These are phyloP conservation scores for Drosophila erecta DNA, from an alignment of 1,140 invertebrate species.

Conservation along the genomic window DNA sequence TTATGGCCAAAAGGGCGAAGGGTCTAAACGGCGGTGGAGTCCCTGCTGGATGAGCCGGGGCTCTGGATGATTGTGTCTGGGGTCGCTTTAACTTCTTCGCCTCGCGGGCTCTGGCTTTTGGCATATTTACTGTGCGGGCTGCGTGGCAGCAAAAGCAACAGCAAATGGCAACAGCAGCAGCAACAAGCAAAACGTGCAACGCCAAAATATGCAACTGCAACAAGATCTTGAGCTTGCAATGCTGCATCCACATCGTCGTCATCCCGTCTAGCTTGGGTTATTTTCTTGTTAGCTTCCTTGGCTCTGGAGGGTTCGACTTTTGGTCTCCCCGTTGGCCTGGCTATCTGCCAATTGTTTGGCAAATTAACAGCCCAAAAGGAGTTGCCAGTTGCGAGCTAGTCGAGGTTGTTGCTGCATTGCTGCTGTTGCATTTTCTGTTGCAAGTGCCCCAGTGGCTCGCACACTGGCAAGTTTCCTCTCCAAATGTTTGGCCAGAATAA, in stretches of 20 bases:
- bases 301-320: slow-evolving; percentile 27
- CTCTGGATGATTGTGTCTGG: slow-evolving; percentile 39
- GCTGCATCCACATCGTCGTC: slow-evolving; percentile 54
- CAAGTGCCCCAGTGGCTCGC: slow-evolving; percentile 21
- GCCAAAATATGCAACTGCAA: slow-evolving; percentile 61
- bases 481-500: slow-evolving; percentile 68
- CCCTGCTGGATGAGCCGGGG: slow-evolving; percentile 37
- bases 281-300: slow-evolving; percentile 66
- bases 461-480: slow-evolving; percentile 22
- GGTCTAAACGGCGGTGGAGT: slow-evolving; percentile 6
- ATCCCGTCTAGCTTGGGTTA: slow-evolving; percentile 73
- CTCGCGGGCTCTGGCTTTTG: slow-evolving; percentile 47
- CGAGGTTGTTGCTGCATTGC: slow-evolving; percentile 15
- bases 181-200: slow-evolving; percentile 56
- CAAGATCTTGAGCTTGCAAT: slow-evolving; percentile 44
- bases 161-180: slow-evolving; percentile 31
- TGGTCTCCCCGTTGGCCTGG: slow-evolving; percentile 50
- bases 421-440: slow-evolving; percentile 28
- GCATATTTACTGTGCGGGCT: slow-evolving; percentile 71
- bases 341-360: slow-evolving; percentile 81
- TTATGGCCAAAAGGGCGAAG: slow-evolving; percentile 40
- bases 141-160: slow-evolving; percentile 43
- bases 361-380: slow-evolving; percentile 77
- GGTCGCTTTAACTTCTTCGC: slow-evolving; percentile 37
- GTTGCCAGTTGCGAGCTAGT: slow-evolving; percentile 30